Evolutionary conservation across 2,797 vertebrate species (phyloP).

Genomic region (Moxostoma hubbsi): DNA sequence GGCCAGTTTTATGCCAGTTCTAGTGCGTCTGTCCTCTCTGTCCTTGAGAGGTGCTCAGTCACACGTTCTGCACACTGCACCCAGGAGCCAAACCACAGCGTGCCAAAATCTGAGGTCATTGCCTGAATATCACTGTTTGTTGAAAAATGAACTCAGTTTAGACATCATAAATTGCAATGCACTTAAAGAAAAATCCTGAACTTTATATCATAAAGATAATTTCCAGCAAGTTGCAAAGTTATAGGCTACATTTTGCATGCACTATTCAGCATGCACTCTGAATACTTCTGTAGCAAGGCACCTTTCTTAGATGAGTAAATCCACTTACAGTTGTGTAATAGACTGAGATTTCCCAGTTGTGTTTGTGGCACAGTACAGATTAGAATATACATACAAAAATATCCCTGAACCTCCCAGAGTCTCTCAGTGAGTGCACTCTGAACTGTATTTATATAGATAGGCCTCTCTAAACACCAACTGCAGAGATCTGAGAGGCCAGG

Average conservation of each 20-base stretch:
- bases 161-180: neutral
- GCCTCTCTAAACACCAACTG: slow-evolving; percentile 11
- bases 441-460: slow-evolving; percentile 7
- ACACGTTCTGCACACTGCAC: slow-evolving; percentile 43
- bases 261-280: neutral
- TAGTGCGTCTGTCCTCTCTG: slow-evolving; percentile 40
- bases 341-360: slow-evolving; percentile 9
- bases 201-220: too few species aligned
- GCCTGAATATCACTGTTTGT: slow-evolving; percentile 29
- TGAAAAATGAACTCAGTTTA: slow-evolving; percentile 1
- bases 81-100: slow-evolving; percentile 21
- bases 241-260: neutral
- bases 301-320: slow-evolving; percentile 5
- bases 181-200: neutral
- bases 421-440: neutral
- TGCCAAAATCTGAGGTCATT: slow-evolving; percentile 51
- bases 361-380: slow-evolving; percentile 16
- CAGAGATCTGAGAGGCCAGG: neutral
- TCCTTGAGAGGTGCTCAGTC: slow-evolving; percentile 50
- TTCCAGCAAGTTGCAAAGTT: too few species aligned
- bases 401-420: slow-evolving; percentile 1
- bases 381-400: slow-evolving; percentile 15
- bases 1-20: slow-evolving; percentile 45
- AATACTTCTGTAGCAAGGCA: neutral
- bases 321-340: slow-evolving; percentile 9